These are phyloP conservation scores for Valencia hispanica DNA, from an alignment of 2,797 vertebrate species.

Conservation along the genomic window DNA sequence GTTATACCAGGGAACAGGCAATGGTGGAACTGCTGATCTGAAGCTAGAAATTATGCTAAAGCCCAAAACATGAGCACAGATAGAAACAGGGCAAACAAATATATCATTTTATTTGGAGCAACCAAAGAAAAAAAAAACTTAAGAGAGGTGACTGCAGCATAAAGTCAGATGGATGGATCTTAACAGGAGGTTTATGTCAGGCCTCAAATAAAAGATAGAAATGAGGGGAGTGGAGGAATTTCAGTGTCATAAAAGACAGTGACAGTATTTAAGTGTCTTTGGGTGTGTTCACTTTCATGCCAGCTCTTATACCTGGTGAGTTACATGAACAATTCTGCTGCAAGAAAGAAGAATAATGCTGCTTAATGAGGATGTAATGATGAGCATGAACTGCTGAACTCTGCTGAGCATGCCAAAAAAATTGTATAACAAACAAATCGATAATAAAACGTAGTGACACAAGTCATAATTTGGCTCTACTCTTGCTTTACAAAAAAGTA, in stretches of 20 bases:
- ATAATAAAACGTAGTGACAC: neutral
- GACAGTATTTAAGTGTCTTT: conserved; percentile 54
- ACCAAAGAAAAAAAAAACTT: neutral
- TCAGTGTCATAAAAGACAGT: conserved; percentile 30
- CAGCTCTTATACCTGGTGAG: conserved; percentile 60
- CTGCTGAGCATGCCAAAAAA: neutral
- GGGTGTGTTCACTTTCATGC: conserved; percentile 61
- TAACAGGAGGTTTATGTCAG: conserved; percentile 56
- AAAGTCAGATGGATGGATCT: neutral
- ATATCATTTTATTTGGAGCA: conserved; percentile 5
- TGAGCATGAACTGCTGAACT: conserved; percentile 51
- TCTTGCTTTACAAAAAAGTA: neutral
- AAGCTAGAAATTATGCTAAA: neutral
- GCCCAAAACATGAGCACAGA: conserved; percentile 20
- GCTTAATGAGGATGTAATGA: conserved; percentile 56
- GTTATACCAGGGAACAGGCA: conserved; percentile 33
- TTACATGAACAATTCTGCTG: conserved; percentile 55
- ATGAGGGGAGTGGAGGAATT: conserved; percentile 27
- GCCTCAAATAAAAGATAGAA: conserved; percentile 1
- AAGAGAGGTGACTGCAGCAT: neutral
- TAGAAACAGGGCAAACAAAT: neutral
- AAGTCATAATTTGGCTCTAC: neutral
- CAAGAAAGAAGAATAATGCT: conserved; percentile 49
- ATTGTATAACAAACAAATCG: conserved; percentile 5
- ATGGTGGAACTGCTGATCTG: conserved; percentile 7